Evolutionary conservation across 2,888 invertebrate species (phyloP).

Genomic region (Punctoribates punctum): DNA sequence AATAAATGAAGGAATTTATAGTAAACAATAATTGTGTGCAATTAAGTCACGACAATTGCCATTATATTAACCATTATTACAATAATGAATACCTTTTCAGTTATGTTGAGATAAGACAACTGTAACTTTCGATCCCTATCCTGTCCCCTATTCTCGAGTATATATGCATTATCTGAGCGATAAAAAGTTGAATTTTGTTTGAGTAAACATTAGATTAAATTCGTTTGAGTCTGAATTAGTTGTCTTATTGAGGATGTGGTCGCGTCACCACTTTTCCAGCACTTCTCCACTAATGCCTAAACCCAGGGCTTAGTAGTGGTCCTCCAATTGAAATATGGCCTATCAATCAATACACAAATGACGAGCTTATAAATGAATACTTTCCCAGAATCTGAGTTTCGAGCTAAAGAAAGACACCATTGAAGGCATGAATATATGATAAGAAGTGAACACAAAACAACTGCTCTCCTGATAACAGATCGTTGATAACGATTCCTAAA

Average conservation of each 20-base stretch:
- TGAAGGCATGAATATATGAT: background rate
- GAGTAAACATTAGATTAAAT: constrained; percentile 25
- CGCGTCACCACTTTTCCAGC: constrained; percentile 21
- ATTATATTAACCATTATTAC: background rate
- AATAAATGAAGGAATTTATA: background rate
- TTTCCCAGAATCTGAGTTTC: background rate
- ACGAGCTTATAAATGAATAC: constrained; percentile 6
- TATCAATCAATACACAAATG: constrained; percentile 22
- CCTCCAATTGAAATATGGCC: constrained; percentile 1
- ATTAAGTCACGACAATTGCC: background rate
- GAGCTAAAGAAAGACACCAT: background rate
- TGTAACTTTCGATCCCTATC: background rate
- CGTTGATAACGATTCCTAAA: constrained; percentile 13
- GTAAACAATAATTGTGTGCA: constrained; percentile 5
- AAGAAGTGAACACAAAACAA: constrained; percentile 17
- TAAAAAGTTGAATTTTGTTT: constrained; percentile 15
- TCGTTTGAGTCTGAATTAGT: background rate
- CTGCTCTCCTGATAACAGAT: constrained; percentile 14
- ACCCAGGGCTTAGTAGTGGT: background rate
- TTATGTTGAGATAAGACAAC: background rate
- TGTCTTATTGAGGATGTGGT: constrained; percentile 8
- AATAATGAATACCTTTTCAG: background rate
- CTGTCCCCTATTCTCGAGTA: background rate
- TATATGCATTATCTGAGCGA: constrained; percentile 17
- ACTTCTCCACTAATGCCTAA: constrained; percentile 3